Base-by-base conservation (phyloP, 2,797 vertebrate species). In the Xenops minutus region DNA sequence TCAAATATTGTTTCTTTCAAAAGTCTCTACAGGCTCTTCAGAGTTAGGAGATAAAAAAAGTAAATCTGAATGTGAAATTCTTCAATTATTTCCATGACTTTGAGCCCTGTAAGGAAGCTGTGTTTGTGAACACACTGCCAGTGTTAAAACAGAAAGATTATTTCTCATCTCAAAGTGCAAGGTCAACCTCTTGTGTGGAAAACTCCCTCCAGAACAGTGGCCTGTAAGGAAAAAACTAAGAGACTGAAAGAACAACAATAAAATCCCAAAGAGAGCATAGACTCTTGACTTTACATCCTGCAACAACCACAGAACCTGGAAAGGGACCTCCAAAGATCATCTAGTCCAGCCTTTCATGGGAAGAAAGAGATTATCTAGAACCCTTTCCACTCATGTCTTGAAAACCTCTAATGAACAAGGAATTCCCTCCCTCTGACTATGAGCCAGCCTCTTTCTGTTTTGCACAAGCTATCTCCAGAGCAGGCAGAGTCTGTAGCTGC, bases 361-460 rank as follows among this genome's bases (percentile, higher is more conserved):
- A 63, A 6, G 4, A 10, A 3, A 37, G 41, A 56, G 24, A 34
- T 67, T 56, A 36, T 13, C 30, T 32, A 43, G n/a, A 2, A 1
- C 37, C 19, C 41, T 63, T 29, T 78, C 58, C 37, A 32, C 29
- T 59, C 8, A 1, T 2, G 0, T 46, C n/a, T 48, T 22, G 44
- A 81, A 87, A 91, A 75, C 22, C 36, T 46, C 12, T 46, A 20
- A 10, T 19, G n/a, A 85, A 24, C 20, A 85, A 51, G 21, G 13
- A 81, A 68, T 61, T 67, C 37, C 17, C 14, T 79, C 18, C 11
- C 51, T 87, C 55, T 0, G 0, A 4, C 52, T 43, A 12, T 0
- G 0, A 44, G 14, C 21, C 4, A 7, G 21, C 7, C 30, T 37
- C 39, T 7, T 41, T 4, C 22, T 61, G 6, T 58, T 93, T 61